These are phyloP conservation scores for Procavia capensis DNA, from an alignment of 2,113 vertebrate genomes.

Conservation along the genomic window DNA sequence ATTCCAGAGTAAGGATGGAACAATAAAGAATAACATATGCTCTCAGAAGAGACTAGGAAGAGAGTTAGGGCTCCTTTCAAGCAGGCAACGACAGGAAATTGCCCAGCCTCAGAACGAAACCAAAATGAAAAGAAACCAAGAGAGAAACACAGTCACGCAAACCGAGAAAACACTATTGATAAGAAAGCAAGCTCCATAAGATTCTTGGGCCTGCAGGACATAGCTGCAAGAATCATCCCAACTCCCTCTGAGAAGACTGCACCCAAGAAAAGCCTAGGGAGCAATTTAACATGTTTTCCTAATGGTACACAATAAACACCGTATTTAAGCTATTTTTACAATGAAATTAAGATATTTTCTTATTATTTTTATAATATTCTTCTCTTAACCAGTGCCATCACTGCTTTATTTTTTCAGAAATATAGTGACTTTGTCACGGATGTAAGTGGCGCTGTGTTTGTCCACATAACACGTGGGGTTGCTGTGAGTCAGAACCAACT, in stretches of 20 bases:
- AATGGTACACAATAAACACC: not conserved
- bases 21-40: not conserved
- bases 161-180: not conserved
- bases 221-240: not conserved
- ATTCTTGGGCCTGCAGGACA: not conserved
- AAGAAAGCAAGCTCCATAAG: not conserved
- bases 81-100: not conserved
- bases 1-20: not conserved
- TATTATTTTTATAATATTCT: not conserved
- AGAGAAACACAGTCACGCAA: not conserved
- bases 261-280: no score
- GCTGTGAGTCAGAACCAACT: no score
- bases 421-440: not conserved
- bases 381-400: not conserved
- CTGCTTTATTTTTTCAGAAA: not conserved
- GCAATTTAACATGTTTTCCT: not conserved
- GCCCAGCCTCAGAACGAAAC: not conserved
- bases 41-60: not conserved
- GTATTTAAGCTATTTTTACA: not conserved
- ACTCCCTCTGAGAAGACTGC: not conserved
- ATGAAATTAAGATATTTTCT: not conserved
- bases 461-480: no score
- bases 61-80: not conserved
- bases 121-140: constrained; percentile 17
- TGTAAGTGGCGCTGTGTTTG: not conserved